These are phyloP conservation scores for Vombatus ursinus DNA, from an alignment of 2,113 vertebrate genomes.

Conservation along the genomic window DNA sequence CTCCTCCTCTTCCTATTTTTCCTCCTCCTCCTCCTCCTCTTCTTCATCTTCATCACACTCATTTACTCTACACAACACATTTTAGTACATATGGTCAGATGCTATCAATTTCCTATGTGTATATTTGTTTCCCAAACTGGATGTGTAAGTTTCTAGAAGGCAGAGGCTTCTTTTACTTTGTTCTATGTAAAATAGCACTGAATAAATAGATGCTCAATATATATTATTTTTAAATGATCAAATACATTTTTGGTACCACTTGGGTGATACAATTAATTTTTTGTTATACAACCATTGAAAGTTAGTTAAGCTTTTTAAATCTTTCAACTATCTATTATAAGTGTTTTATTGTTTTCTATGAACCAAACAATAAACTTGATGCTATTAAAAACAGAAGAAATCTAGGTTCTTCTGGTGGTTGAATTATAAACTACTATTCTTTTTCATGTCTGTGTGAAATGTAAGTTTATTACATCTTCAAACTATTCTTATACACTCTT, in stretches of 20 bases:
- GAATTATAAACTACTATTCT: background rate
- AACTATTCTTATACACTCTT: no score
- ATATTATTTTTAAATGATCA: slow-evolving; percentile 25
- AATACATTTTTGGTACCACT: slow-evolving; percentile 11
- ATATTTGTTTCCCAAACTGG: background rate
- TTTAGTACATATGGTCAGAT: background rate
- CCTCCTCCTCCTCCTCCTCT: no score
- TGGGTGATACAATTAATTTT: background rate
- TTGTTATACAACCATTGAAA: slow-evolving; percentile 29
- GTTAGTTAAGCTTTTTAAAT: slow-evolving; percentile 41
- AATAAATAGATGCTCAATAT: background rate
- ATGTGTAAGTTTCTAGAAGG: background rate
- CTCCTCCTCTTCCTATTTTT: no score
- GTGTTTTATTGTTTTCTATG: slow-evolving; percentile 22
- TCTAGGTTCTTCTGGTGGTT: background rate
- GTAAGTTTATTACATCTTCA: background rate
- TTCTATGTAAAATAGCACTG: background rate
- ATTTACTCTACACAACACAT: slow-evolving; percentile 10
- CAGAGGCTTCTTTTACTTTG: background rate
- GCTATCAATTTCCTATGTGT: background rate
- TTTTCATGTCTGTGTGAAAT: background rate
- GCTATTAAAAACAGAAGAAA: background rate
- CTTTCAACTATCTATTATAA: background rate
- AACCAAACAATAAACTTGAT: slow-evolving; percentile 5
- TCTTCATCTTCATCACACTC: background rate